phyloP scores from a whole-genome alignment of 2,888 invertebrate species.

The Tetheella fluctuosa region DNA sequence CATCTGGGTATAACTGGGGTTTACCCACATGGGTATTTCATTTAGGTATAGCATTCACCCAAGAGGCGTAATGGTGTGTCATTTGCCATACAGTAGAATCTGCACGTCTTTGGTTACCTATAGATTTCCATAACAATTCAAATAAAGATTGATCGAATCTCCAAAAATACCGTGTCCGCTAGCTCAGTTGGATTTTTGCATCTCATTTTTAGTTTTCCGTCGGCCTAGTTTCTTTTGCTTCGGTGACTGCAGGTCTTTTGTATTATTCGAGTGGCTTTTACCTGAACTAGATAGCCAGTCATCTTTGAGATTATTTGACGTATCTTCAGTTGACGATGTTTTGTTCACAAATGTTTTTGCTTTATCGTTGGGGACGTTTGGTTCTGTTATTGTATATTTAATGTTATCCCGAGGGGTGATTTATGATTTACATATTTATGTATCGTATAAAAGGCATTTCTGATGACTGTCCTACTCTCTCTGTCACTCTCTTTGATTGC shows the following conservation, averaged over 20 bases:
- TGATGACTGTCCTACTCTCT: too few relatives aligned
- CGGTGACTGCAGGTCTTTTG: constrained; percentile 58
- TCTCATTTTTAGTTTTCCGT: constrained; percentile 24
- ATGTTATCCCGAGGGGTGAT: too few relatives aligned
- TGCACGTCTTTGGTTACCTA: too few relatives aligned
- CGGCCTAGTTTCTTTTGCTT: constrained; percentile 60
- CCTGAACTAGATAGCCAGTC: constrained; percentile 51
- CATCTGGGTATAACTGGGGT: too few relatives aligned
- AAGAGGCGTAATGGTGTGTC: too few relatives aligned
- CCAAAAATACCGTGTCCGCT: constrained; percentile 9
- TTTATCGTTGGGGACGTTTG: not conserved
- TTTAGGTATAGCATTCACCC: too few relatives aligned
- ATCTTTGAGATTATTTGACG: constrained; percentile 32
- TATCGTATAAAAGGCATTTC: too few relatives aligned
- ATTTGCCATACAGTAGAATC: too few relatives aligned
- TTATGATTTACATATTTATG: too few relatives aligned
- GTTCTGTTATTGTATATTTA: not conserved
- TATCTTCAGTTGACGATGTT: not conserved
- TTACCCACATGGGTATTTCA: too few relatives aligned
- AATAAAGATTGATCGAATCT: not conserved
- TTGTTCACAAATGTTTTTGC: constrained; percentile 22
- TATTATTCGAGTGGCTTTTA: constrained; percentile 64
- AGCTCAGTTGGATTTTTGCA: constrained; percentile 25
- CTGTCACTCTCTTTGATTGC: too few relatives aligned
- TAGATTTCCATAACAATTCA: not conserved